Conservation (phyloP, 92 coral and sea anemone genomes). For the Phymanthus crucifer region DNA sequence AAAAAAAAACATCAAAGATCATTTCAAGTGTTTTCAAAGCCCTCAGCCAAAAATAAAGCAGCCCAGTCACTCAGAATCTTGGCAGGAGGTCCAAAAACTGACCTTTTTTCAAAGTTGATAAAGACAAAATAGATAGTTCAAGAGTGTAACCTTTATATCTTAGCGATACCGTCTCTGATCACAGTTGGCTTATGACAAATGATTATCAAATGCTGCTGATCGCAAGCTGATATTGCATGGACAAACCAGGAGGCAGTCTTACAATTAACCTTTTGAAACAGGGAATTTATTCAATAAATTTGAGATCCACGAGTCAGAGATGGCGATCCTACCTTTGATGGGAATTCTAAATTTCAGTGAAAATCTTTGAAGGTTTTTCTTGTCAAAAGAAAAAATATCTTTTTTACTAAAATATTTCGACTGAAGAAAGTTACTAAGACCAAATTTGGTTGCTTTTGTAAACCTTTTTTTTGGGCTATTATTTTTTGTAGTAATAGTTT, state of each 20-base stretch:
- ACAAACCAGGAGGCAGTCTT: not conserved
- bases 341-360: not conserved
- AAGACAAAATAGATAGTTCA: not conserved
- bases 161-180: not conserved
- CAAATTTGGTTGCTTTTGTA: no score
- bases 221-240: not conserved
- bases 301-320: not conserved
- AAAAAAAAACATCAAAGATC: not conserved
- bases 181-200: constrained; percentile 1
- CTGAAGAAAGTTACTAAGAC: no score
- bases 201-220: not conserved
- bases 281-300: not conserved
- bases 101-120: constrained; percentile 1
- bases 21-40: constrained; percentile 1
- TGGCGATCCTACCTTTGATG: not conserved
- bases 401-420: no score
- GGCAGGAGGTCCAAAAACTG: constrained; percentile 4
- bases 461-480: not conserved
- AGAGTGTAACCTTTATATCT: constrained; percentile 8
- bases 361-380: not conserved
- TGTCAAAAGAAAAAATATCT: no score
- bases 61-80: not conserved
- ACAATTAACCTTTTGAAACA: not conserved
- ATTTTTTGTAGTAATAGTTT: not conserved
- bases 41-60: not conserved